Percentiles rank a stretch among this genome's conserved stretches.
Evolutionary conservation across 1,140 invertebrate species (phyloP).

Genomic region (Armadillidium nasatum): DNA sequence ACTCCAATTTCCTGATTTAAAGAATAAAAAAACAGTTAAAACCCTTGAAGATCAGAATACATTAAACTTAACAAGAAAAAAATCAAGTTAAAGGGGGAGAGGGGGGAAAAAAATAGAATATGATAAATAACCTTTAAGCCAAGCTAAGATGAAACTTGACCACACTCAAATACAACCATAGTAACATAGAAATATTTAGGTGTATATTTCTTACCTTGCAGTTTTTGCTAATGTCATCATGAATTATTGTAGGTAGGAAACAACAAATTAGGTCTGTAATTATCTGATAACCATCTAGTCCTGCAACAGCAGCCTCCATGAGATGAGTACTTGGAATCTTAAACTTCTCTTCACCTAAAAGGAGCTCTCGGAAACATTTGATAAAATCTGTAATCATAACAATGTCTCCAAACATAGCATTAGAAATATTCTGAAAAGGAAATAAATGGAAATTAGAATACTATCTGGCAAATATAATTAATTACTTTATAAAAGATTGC

Average conservation of each 20-base stretch:
- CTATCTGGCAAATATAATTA: too few species aligned
- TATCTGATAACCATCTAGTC: conserved; percentile 19
- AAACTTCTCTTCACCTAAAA: conserved; percentile 17
- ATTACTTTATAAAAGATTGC: too few species aligned
- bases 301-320: conserved; percentile 20
- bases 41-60: too few species aligned
- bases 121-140: too few species aligned
- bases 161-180: too few species aligned
- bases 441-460: neutral
- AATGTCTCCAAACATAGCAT: conserved; percentile 20
- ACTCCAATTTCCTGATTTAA: conserved; percentile 29
- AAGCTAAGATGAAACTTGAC: too few species aligned
- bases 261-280: conserved; percentile 20
- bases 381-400: conserved; percentile 26
- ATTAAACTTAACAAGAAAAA: too few species aligned
- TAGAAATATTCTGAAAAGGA: neutral
- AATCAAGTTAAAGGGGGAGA: too few species aligned
- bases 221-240: conserved; percentile 21
- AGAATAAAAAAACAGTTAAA: neutral
- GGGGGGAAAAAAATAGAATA: too few species aligned
- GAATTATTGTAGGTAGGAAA: conserved; percentile 24
- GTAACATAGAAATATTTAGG: too few species aligned
- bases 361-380: conserved; percentile 27
- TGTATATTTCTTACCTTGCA: neutral
- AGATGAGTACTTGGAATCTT: conserved; percentile 17